phyloP scores from a whole-genome alignment of 2,888 invertebrate species.

The Desoria tigrina region DNA sequence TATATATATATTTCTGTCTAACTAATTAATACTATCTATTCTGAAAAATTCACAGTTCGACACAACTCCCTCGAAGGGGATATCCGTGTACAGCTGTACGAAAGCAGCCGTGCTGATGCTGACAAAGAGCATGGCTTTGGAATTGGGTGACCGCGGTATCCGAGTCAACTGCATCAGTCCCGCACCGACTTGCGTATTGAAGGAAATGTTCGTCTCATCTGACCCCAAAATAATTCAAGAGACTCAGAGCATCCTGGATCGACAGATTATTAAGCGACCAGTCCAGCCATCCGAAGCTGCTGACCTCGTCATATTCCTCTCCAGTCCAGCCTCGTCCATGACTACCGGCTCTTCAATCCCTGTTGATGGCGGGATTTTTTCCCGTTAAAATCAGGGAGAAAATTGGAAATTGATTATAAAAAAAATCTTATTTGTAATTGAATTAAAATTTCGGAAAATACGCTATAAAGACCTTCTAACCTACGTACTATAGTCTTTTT shows the following conservation, averaged over 20 bases:
- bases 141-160: constrained; percentile 66
- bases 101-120: constrained; percentile 87
- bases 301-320: constrained; percentile 36
- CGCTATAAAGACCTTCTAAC: too few species aligned
- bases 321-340: constrained; percentile 34
- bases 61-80: constrained; percentile 39
- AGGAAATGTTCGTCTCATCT: constrained; percentile 41
- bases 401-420: too few species aligned
- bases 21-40: too few species aligned
- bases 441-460: too few species aligned
- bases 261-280: constrained; percentile 40
- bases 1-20: too few species aligned
- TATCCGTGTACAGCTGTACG: constrained; percentile 73
- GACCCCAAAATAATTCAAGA: constrained; percentile 34
- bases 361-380: constrained; percentile 39
- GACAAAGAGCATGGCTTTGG: constrained; percentile 78
- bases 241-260: constrained; percentile 38
- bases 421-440: too few species aligned
- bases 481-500: too few species aligned
- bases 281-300: constrained; percentile 40
- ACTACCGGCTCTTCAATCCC: constrained; percentile 36
- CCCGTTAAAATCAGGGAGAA: too few species aligned
- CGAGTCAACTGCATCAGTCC: constrained; percentile 39
- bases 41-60: constrained; percentile 38
- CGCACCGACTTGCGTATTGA: constrained; percentile 34